Base-by-base conservation (phyloP, 2,888 invertebrate species). In the Plebejus melissa region DNA sequence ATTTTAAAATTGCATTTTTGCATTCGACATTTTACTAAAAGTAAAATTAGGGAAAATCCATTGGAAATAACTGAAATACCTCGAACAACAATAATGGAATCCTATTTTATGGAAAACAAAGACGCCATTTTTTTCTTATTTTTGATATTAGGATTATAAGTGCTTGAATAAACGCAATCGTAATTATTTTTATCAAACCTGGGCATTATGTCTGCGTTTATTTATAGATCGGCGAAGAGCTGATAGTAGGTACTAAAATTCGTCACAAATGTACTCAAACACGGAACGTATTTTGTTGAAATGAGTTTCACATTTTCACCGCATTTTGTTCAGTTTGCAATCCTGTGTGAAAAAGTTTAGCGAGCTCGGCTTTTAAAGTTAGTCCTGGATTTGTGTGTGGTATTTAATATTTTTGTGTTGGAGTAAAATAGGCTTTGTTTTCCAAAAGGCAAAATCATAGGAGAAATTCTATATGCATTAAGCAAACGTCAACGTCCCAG, bases 101-200 rank as follows among this genome's bases (percentile, higher is more conserved):
- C 16, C 54, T 13, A 54, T 54, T 54, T 16, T 54, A 54, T 54
- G 54, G 16, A 54, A 16, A 54, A 54, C 54, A 16, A 54, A 50
- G 50, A 50, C 16, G 13, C 16, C 54, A 16, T 54, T 54, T 54
- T 16, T 22, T 58, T 58, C 16, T 22, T 58, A 13, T 58, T 28
- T 60, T 60, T 60, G 28, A 28, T 22, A 22, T 60, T 11, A 60
- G 58, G 58, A 58, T n/a, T n/a, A 7, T 58, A 2, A 7, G 58
- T n/a, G 16, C 28, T 60, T 28, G 28, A 60, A 60, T 60, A 28
- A 28, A 60, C 60, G 58, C 58, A 60, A 60, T 60, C 58, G 60
- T 60, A 60, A 28, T 9, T 28, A 60, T 60, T 60, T 60, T 1
- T 0, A 60, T 28, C 22, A 28, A 60, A 60, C 58, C 22, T 58